Conservation (phyloP, 2,113 vertebrate genomes). For the Alethe castanea region DNA sequence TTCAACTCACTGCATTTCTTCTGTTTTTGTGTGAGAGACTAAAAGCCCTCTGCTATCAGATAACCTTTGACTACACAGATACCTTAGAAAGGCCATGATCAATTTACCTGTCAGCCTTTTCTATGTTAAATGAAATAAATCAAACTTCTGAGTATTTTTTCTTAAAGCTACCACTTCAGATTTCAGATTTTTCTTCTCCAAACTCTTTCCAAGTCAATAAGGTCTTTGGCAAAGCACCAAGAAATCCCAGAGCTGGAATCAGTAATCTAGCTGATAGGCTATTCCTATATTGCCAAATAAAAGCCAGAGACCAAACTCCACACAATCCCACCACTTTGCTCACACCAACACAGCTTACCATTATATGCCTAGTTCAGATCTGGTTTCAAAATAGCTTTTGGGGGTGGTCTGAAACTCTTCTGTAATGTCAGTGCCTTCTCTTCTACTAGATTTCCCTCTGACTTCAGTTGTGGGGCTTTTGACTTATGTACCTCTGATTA, state of each 20-base stretch:
- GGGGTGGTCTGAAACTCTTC: not conserved
- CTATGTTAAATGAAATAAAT: not conserved
- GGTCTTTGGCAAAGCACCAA: not conserved
- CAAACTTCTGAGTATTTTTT: not conserved
- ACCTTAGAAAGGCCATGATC: not conserved
- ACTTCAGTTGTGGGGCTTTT: not conserved
- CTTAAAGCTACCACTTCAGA: not conserved
- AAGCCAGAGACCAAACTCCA: not conserved
- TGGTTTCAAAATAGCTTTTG: not conserved
- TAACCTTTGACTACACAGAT: not conserved
- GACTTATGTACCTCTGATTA: not conserved
- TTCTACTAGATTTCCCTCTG: not conserved
- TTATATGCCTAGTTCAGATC: not conserved
- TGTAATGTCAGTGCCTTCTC: not conserved
- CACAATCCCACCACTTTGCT: not conserved
- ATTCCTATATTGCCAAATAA: not conserved
- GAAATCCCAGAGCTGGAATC: not conserved
- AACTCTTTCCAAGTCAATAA: not conserved
- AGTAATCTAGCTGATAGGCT: not conserved
- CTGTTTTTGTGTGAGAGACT: not conserved
- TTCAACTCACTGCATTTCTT: not conserved
- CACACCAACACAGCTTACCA: not conserved
- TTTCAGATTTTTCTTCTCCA: not conserved
- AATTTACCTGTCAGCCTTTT: not conserved
- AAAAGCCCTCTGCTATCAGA: not conserved